Percentiles rank a stretch among this genome's conserved stretches.
Evolutionary conservation across 35 echinoderm and acorn worm genomes (phyloP).

Genomic region (Ophiothrix spiculata): DNA sequence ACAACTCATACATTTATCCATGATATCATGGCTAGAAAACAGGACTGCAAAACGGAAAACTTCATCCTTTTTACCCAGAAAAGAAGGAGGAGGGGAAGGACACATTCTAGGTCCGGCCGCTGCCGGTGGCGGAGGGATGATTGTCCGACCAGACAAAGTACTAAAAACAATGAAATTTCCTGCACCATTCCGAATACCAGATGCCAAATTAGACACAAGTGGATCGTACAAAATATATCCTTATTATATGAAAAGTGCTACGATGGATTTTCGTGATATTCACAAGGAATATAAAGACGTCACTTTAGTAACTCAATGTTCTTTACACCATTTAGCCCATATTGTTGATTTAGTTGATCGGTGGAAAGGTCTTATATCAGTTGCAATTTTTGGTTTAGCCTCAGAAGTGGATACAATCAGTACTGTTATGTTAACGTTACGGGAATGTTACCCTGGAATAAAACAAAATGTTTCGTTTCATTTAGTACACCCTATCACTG

Average conservation of each 20-base stretch:
- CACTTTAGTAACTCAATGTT: constrained; percentile 85
- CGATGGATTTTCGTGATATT: background rate
- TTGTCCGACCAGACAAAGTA: background rate
- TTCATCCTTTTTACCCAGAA: constrained; percentile 8
- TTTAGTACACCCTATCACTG: constrained; percentile 76
- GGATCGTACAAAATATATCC: constrained; percentile 84
- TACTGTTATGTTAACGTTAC: constrained; percentile 57
- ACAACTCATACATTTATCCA: constrained; percentile 75
- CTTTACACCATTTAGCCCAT: constrained; percentile 73
- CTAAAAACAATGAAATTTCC: background rate
- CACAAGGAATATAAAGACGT: constrained; percentile 37
- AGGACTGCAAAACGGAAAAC: constrained; percentile 22
- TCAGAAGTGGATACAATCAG: constrained; percentile 41
- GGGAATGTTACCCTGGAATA: constrained; percentile 55
- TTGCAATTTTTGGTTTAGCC: constrained; percentile 67
- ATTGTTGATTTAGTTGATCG: constrained; percentile 58
- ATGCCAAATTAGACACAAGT: constrained; percentile 60
- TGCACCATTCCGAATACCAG: background rate
- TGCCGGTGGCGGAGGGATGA: background rate
- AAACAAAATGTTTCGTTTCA: constrained; percentile 75
- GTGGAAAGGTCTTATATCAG: constrained; percentile 80
- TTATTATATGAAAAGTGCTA: constrained; percentile 38
- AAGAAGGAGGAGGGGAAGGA: background rate
- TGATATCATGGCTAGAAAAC: constrained; percentile 80
- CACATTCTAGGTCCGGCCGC: background rate